Conservation (phyloP, 37 sponge, comb jelly and placozoan species). For the Oopsacas minuta region DNA sequence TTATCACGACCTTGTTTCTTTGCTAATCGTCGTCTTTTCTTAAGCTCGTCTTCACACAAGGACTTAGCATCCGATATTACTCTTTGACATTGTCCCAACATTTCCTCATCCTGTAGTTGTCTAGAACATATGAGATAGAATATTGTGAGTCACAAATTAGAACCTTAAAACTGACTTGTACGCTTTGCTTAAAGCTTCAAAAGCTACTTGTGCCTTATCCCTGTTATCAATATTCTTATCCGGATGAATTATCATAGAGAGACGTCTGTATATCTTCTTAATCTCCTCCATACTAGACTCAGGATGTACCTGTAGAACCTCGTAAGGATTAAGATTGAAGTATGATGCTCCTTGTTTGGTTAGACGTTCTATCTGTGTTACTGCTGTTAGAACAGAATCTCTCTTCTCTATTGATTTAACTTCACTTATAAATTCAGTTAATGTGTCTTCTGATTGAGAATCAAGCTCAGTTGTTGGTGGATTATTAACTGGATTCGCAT, state of each 20-base stretch:
- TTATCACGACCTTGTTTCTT: constrained; percentile 47
- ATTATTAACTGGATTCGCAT: too few species aligned
- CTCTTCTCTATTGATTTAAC: constrained; percentile 87
- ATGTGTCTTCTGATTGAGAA: background rate
- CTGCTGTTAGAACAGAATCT: constrained; percentile 72
- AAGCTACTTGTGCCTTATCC: constrained; percentile 80
- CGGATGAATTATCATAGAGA: constrained; percentile 94
- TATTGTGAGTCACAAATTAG: constrained; percentile 41
- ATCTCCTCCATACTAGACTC: constrained; percentile 50
- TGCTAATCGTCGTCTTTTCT: constrained; percentile 64
- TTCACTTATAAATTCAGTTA: constrained; percentile 22
- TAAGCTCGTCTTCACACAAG: constrained; percentile 30
- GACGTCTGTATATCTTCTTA: constrained; percentile 67
- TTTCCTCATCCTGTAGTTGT: background rate
- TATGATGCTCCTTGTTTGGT: constrained; percentile 76
- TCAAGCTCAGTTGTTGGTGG: too few species aligned
- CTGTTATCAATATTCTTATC: constrained; percentile 78
- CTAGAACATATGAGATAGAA: constrained; percentile 51
- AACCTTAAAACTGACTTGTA: constrained; percentile 70
- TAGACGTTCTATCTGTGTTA: constrained; percentile 83
- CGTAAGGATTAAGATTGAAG: constrained; percentile 89
- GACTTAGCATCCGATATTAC: background rate
- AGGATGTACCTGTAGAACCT: constrained; percentile 69
- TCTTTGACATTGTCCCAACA: background rate
- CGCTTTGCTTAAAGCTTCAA: constrained; percentile 83